Evolutionary conservation across 2,888 invertebrate genomes (phyloP), one percentile per base, ranked within the genome.

Genomic region (Pammene aurita): DNA sequence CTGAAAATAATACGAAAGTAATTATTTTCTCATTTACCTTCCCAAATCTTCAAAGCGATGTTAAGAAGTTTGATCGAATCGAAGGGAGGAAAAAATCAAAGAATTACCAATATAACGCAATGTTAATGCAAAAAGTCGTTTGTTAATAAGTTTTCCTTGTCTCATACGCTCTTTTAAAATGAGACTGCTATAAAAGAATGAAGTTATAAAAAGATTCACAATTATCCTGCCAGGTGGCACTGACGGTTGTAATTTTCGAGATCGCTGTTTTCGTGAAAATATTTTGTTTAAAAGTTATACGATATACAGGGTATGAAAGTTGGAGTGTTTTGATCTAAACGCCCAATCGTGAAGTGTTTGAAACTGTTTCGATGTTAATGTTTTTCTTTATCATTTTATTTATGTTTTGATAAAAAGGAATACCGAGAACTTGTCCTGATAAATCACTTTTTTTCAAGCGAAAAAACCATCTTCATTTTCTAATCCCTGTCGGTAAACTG

Each of bases 21-120:
- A 90, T 90, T 89, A 89, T 86, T 82, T 86, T 88, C 84, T 86
- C 84, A 86, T 88, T 89, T 86, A 79, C 77, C 83, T 83, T 85
- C 82, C 78, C 74, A 78, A 75, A 74, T 74, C 80, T 80, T 88
- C 88, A 88, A 89, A 88, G 84, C 80, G 76, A 68, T 72, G 77
- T 76, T 78, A 76, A 80, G 83, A 85, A 84, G 83, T 86, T 86
- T 88, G 88, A 90, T 89, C 87, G 85, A 85, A 84, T 83, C 83
- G 82, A 77, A 77, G 80, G 78, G 82, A 80, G 78, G 77, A 80
- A 79, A 81, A 84, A 86, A 85, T 90, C 88, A 90, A 90, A 90
- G 87, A 78, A 81, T 50, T 64, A 78, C 77, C 55, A 35, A 61
- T 60, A 60, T 11, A 18, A 41, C 5, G 34, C 10, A 16, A 14